A percentile compares a stretch with the other conserved stretches of the same genome.
Conservation (phyloP, 1,140 invertebrate species). For the Sminthurides bifidus region DNA sequence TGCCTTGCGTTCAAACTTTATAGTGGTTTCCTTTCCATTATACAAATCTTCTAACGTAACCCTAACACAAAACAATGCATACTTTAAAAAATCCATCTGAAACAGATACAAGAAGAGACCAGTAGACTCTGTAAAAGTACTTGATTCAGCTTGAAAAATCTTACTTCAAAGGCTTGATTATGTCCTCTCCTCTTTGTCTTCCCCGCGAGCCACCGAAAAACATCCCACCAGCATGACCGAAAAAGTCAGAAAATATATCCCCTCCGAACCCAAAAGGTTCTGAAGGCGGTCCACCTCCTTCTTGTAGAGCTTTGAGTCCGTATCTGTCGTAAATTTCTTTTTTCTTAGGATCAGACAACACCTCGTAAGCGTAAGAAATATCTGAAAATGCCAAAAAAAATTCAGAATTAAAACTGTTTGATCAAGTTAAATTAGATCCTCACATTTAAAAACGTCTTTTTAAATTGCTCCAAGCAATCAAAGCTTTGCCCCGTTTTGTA, state of each 20-base stretch:
- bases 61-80: constrained; percentile 36
- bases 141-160: constrained; percentile 8
- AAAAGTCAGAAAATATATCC: constrained; percentile 51
- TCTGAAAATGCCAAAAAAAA: no score
- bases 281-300: constrained; percentile 50
- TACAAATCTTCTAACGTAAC: constrained; percentile 85
- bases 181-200: constrained; percentile 34
- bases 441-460: no score
- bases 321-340: constrained; percentile 58
- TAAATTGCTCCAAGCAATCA: no score
- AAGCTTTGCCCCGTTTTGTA: no score
- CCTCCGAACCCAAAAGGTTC: constrained; percentile 38
- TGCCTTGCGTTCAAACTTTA: constrained; percentile 75
- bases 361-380: constrained; percentile 77
- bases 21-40: constrained; percentile 68
- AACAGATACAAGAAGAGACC: background rate
- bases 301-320: constrained; percentile 67
- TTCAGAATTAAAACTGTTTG: no score
- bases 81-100: background rate
- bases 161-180: constrained; percentile 53
- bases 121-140: background rate
- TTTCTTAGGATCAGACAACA: constrained; percentile 51
- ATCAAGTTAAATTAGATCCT: no score
- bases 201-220: constrained; percentile 38
- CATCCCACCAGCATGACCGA: constrained; percentile 45